Conservation (phyloP, 2,888 invertebrate species). For the Lasioglossum marginatum region DNA sequence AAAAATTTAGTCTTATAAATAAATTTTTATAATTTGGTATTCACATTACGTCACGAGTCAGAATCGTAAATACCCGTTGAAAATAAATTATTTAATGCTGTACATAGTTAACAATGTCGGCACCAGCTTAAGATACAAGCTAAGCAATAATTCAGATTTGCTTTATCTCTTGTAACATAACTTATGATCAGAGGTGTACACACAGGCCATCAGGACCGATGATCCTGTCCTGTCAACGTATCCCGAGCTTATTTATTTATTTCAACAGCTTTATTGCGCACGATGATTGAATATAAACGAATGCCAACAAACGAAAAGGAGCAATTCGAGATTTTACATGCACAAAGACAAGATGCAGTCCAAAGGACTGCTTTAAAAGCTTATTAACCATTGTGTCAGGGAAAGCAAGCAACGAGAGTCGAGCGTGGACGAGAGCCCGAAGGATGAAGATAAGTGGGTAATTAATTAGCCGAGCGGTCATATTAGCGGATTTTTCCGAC, state of each 20-base stretch:
- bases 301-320: not conserved
- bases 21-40: not conserved
- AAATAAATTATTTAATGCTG: not conserved
- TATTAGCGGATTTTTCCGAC: conserved; percentile 60
- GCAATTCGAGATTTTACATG: not conserved
- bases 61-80: not conserved
- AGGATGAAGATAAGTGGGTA: conserved; percentile 61
- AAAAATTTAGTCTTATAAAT: not conserved
- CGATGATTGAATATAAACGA: not conserved
- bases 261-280: not conserved
- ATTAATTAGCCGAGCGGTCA: conserved; percentile 62
- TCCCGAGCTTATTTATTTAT: conserved; percentile 7
- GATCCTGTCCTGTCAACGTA: not conserved
- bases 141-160: not conserved
- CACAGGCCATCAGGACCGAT: not conserved
- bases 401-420: conserved; percentile 37
- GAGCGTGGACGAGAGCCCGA: conserved; percentile 19
- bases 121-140: not conserved
- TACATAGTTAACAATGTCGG: not conserved
- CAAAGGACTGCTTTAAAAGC: not conserved
- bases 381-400: conserved; percentile 37
- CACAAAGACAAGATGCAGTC: not conserved
- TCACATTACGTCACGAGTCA: not conserved
- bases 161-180: not conserved
- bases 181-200: not conserved